Conservation (phyloP, 2,113 vertebrate species). For the Ctenomys sociabilis region DNA sequence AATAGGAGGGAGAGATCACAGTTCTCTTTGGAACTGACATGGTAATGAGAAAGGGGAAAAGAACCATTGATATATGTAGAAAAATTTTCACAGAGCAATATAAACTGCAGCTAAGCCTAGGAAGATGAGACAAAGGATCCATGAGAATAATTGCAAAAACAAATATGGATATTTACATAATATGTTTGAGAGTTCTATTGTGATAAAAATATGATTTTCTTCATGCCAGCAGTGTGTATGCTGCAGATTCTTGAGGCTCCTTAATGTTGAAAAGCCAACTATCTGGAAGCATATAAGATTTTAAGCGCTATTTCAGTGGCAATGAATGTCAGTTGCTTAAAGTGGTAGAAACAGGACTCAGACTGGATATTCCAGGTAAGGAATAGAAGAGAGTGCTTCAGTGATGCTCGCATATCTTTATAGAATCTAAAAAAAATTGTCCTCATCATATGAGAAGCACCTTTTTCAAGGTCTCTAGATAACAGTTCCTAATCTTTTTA, state of each 20-base stretch:
- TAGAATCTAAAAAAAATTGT: neutral
- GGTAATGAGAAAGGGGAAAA: neutral
- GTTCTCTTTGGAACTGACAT: neutral
- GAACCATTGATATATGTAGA: neutral
- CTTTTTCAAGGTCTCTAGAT: neutral
- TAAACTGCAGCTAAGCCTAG: neutral
- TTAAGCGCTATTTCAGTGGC: neutral
- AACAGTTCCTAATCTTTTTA: slow-evolving; percentile 26
- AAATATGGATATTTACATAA: neutral
- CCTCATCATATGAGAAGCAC: neutral
- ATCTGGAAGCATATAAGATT: neutral
- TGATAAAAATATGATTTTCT: neutral
- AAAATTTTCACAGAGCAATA: neutral
- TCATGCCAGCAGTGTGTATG: neutral
- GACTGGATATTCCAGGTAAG: too few relatives aligned
- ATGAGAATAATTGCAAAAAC: neutral
- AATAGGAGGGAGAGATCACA: neutral
- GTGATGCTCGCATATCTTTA: neutral
- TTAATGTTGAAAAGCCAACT: neutral
- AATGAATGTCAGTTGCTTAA: neutral
- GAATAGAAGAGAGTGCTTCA: too few relatives aligned
- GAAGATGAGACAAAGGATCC: too few relatives aligned
- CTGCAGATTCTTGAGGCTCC: neutral
- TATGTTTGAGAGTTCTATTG: neutral
- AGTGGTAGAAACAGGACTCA: neutral